A percentile compares a stretch with the other conserved stretches of the same genome.
Evolutionary conservation across 2,797 vertebrate genomes (phyloP).

Genomic region (Ctenosaura bakeri): DNA sequence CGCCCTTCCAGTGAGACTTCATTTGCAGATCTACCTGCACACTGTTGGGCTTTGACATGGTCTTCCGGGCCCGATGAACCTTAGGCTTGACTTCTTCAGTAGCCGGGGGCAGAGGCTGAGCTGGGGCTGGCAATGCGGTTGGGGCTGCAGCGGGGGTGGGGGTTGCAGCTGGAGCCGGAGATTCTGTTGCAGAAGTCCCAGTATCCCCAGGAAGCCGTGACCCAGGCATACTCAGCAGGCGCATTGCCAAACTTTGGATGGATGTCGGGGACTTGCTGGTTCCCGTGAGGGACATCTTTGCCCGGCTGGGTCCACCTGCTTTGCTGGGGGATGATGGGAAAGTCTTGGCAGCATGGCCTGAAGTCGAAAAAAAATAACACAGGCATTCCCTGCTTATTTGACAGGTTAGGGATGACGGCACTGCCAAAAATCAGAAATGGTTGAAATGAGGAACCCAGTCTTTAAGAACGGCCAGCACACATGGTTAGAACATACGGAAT

Average conservation of each 20-base stretch:
- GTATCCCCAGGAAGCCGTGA: slow-evolving; percentile 39
- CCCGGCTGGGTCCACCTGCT: slow-evolving; percentile 79
- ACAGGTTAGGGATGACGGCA: no score
- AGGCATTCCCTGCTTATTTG: no score
- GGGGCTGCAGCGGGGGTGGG: slow-evolving; percentile 62
- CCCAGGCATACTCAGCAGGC: slow-evolving; percentile 76
- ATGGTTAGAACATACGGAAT: no score
- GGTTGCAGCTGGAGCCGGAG: slow-evolving; percentile 48
- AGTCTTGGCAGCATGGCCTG: slow-evolving; percentile 88
- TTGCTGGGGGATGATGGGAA: slow-evolving; percentile 78
- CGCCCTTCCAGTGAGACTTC: background rate
- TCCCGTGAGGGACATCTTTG: slow-evolving; percentile 93
- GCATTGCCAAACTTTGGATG: slow-evolving; percentile 79
- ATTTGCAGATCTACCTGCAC: slow-evolving; percentile 79
- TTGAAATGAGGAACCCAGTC: no score
- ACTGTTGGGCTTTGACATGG: slow-evolving; percentile 87
- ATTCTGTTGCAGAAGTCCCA: background rate
- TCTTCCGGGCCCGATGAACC: slow-evolving; percentile 92
- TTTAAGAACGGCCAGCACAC: no score
- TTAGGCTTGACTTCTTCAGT: slow-evolving; percentile 81
- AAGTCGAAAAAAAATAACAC: background rate
- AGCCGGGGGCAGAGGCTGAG: slow-evolving; percentile 60
- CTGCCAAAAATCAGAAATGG: no score
- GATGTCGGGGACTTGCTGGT: slow-evolving; percentile 79
- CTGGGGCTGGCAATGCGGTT: slow-evolving; percentile 59